phyloP scores from a whole-genome alignment of 2,888 invertebrate species.

The Acrobasis suavella region DNA sequence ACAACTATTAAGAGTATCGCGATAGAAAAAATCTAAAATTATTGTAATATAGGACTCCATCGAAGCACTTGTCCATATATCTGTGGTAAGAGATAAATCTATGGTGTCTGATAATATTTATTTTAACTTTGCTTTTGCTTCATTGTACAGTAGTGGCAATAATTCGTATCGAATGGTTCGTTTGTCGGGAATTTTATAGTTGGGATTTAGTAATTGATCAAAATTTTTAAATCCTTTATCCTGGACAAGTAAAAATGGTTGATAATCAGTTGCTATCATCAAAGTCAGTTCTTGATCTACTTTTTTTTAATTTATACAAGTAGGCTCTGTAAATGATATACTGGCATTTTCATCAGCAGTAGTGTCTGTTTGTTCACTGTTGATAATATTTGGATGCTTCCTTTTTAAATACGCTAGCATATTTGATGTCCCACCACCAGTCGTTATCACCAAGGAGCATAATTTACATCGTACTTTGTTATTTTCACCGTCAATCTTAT shows the following conservation, averaged over 20 bases:
- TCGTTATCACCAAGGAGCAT: slow-evolving; percentile 21
- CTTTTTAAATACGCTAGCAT: slow-evolving; percentile 29
- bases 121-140: slow-evolving; percentile 14
- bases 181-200: slow-evolving; percentile 29
- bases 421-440: slow-evolving; percentile 29
- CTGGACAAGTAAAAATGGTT: slow-evolving; percentile 28
- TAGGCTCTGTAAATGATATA: not conserved
- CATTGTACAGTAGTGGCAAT: slow-evolving; percentile 27
- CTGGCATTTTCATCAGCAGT: not conserved
- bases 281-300: slow-evolving; percentile 21
- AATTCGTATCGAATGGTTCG: slow-evolving; percentile 27
- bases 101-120: not conserved
- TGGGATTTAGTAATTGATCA: slow-evolving; percentile 26
- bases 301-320: slow-evolving; percentile 9
- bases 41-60: no score
- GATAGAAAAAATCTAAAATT: no score
- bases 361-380: no score
- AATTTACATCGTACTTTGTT: slow-evolving; percentile 24
- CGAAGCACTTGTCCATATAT: no score
- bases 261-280: slow-evolving; percentile 31
- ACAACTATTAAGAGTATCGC: no score
- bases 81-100: no score
- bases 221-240: slow-evolving; percentile 30
- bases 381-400: slow-evolving; percentile 24
- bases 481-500: slow-evolving; percentile 21